These are phyloP conservation scores for Empidonax traillii DNA, from an alignment of 2,113 vertebrate species.

Conservation along the genomic window DNA sequence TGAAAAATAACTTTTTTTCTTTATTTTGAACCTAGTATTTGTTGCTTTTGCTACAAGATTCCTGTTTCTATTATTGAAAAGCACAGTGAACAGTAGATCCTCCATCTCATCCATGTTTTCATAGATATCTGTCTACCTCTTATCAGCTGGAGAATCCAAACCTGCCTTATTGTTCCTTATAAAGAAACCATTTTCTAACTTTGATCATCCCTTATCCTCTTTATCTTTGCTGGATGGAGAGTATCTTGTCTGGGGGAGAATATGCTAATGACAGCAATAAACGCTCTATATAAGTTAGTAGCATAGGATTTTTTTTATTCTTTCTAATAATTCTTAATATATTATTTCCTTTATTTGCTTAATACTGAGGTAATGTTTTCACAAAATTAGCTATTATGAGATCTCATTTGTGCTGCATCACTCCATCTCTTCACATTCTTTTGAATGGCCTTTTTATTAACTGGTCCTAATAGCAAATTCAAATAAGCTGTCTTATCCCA, in stretches of 20 bases:
- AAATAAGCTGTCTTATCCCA: background rate
- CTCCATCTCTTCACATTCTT: background rate
- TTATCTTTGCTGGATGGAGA: background rate
- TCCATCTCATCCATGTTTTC: background rate
- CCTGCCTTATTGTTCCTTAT: background rate
- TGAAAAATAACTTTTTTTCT: background rate
- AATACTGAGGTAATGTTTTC: background rate
- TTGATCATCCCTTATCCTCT: background rate
- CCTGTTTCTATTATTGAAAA: background rate
- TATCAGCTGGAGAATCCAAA: background rate
- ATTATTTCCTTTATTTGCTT: background rate
- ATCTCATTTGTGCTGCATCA: background rate
- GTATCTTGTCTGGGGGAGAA: background rate
- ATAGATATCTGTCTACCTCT: background rate
- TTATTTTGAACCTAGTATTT: background rate
- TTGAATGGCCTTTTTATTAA: background rate
- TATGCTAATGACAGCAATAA: background rate
- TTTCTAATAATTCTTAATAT: background rate
- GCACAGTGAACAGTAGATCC: background rate
- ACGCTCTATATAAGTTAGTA: background rate
- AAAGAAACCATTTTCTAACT: background rate
- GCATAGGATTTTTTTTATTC: background rate
- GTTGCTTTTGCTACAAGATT: background rate
- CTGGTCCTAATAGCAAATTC: background rate
- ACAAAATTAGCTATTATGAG: background rate